Percentiles rank a stretch among this genome's conserved stretches.
Evolutionary conservation across 2,888 invertebrate species (phyloP).

Genomic region (Tipula lateralis): DNA sequence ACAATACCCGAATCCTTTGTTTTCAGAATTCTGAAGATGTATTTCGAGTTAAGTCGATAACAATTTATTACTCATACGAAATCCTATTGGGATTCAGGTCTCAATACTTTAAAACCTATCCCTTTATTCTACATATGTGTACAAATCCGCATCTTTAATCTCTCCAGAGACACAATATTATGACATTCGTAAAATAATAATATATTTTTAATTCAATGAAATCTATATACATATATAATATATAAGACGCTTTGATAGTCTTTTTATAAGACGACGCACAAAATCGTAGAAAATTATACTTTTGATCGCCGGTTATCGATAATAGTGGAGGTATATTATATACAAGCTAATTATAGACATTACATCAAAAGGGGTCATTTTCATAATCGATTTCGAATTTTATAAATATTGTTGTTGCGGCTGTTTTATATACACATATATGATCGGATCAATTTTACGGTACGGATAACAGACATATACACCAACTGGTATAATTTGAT

Average conservation of each 20-base stretch:
- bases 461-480: not conserved
- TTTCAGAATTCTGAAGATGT: not conserved
- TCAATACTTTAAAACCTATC: not conserved
- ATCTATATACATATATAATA: not conserved
- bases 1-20: not conserved
- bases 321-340: not conserved
- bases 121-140: not conserved
- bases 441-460: conserved; percentile 24
- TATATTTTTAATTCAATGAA: conserved; percentile 3
- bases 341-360: not conserved
- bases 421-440: not conserved
- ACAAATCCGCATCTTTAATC: not conserved
- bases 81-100: not conserved
- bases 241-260: not conserved
- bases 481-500: conserved; percentile 7
- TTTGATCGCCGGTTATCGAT: not conserved
- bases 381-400: not conserved
- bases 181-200: not conserved
- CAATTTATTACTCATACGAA: not conserved
- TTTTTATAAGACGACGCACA: not conserved
- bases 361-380: not conserved
- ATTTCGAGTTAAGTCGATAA: not conserved
- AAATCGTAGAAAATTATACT: not conserved
- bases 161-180: not conserved
- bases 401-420: not conserved